These are phyloP conservation scores for Coranthus polyacanthus DNA, from an alignment of 2,797 vertebrate genomes.

Conservation along the genomic window DNA sequence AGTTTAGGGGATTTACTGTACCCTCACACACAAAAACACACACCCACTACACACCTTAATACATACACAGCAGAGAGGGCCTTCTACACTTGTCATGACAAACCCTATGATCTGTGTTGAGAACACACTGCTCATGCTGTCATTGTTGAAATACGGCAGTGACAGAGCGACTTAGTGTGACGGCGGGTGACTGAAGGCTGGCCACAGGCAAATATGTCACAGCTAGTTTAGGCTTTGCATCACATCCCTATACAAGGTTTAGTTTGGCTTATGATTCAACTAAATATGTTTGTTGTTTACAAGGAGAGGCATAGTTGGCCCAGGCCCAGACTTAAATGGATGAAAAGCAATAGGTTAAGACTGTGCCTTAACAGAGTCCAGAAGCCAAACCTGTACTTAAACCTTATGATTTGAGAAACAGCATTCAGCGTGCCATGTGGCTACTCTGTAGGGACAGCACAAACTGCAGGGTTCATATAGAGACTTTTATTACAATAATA, in stretches of 20 bases:
- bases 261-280: slow-evolving; percentile 67
- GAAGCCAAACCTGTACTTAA: slow-evolving; percentile 56
- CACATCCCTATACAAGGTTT: slow-evolving; percentile 55
- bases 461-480: slow-evolving; percentile 39
- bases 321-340: slow-evolving; percentile 60
- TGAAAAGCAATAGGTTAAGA: slow-evolving; percentile 65
- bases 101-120: slow-evolving; percentile 67
- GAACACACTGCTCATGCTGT: slow-evolving; percentile 64
- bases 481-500: slow-evolving; percentile 54
- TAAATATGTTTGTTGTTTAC: slow-evolving; percentile 62
- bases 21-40: slow-evolving; percentile 23
- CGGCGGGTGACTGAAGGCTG: slow-evolving; percentile 66
- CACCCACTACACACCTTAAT: slow-evolving; percentile 22
- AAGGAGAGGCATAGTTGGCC: slow-evolving; percentile 53
- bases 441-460: slow-evolving; percentile 19
- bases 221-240: slow-evolving; percentile 68
- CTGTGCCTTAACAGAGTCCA: slow-evolving; percentile 55
- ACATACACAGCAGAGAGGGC: slow-evolving; percentile 35
- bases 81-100: slow-evolving; percentile 56
- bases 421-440: neutral
- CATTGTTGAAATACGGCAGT: slow-evolving; percentile 70
- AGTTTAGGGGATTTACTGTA: slow-evolving; percentile 80
- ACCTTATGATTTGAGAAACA: slow-evolving; percentile 25
- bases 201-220: slow-evolving; percentile 79
- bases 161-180: slow-evolving; percentile 72